Percentiles rank a stretch among this genome's conserved stretches.
phyloP scores from a whole-genome alignment of 2,888 invertebrate genomes.

The Troglohyphantes excavatus region DNA sequence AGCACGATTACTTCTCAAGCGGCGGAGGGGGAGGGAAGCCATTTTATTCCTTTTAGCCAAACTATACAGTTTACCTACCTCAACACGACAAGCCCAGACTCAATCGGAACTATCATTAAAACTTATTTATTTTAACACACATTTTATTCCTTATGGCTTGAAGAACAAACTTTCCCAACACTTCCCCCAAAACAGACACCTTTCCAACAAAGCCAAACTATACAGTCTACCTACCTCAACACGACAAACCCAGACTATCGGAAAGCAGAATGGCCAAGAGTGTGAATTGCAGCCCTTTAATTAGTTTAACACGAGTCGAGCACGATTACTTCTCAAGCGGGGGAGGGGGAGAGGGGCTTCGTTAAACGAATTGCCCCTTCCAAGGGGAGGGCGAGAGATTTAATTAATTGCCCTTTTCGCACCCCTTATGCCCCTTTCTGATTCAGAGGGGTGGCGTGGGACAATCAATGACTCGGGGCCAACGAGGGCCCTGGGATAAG shows the following conservation, averaged over 20 bases:
- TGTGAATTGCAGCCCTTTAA: conserved; percentile 65
- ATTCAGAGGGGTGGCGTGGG: conserved; percentile 23
- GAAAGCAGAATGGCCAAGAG: conserved; percentile 20
- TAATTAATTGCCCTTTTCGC: conserved; percentile 70
- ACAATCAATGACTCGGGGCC: conserved; percentile 62
- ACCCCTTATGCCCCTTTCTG: conserved; percentile 41
- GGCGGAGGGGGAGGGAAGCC: neutral
- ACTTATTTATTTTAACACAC: no score
- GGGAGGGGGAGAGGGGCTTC: conserved; percentile 6
- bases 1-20: conserved; percentile 44
- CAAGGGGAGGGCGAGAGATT: conserved; percentile 35
- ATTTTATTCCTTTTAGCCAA: no score
- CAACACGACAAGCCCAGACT: neutral
- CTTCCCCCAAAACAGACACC: neutral
- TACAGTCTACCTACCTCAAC: neutral
- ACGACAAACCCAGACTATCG: conserved; percentile 23
- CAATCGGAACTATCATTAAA: no score
- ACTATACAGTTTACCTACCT: no score
- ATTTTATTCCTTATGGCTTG: no score
- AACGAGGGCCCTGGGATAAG: conserved; percentile 60
- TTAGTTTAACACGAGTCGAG: conserved; percentile 75
- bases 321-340: conserved; percentile 50
- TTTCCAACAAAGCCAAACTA: neutral
- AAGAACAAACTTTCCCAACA: no score
- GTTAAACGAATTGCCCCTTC: conserved; percentile 61